A percentile compares a stretch with the other conserved stretches of the same genome.
Conservation (phyloP, 2,888 invertebrate species). For the Agapostemon virescens region DNA sequence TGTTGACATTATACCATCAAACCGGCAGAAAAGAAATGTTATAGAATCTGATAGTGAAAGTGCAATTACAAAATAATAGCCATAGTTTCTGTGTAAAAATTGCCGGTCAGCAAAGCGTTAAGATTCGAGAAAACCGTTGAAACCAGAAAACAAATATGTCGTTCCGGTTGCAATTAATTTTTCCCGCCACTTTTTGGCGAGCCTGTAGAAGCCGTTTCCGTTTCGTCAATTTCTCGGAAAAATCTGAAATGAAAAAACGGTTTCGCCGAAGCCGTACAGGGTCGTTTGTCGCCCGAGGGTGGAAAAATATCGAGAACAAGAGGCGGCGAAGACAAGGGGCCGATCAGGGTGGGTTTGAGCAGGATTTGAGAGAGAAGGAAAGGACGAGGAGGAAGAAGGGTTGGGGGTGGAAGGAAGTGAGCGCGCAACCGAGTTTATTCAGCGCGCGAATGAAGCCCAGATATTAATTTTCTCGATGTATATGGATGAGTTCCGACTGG, state of each 20-base stretch:
- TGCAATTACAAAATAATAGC: too few species aligned
- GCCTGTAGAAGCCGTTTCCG: too few species aligned
- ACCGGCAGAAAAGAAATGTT: too few species aligned
- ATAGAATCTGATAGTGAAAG: too few species aligned
- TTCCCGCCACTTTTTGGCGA: too few species aligned
- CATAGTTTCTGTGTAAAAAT: too few species aligned
- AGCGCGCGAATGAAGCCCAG: conserved; percentile 72
- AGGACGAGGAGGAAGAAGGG: conserved; percentile 12
- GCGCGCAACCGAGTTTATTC: conserved; percentile 74
- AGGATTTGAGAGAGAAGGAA: conserved; percentile 15
- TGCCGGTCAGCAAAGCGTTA: too few species aligned
- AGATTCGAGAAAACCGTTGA: too few species aligned
- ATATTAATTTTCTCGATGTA: conserved; percentile 80
- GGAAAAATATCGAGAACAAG: conserved; percentile 25
- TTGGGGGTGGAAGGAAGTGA: conserved; percentile 40
- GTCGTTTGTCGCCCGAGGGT: conserved; percentile 8
- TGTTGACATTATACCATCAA: too few species aligned
- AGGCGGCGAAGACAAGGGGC: conserved; percentile 37
- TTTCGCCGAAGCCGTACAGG: neutral
- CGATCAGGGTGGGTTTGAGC: conserved; percentile 43
- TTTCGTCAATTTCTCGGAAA: neutral
- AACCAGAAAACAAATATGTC: too few species aligned
- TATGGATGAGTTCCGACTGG: conserved; percentile 78
- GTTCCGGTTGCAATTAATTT: too few species aligned
- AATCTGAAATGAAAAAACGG: neutral